Base-by-base conservation (phyloP, 2,113 vertebrate genomes). In the Fregetta grallaria region DNA sequence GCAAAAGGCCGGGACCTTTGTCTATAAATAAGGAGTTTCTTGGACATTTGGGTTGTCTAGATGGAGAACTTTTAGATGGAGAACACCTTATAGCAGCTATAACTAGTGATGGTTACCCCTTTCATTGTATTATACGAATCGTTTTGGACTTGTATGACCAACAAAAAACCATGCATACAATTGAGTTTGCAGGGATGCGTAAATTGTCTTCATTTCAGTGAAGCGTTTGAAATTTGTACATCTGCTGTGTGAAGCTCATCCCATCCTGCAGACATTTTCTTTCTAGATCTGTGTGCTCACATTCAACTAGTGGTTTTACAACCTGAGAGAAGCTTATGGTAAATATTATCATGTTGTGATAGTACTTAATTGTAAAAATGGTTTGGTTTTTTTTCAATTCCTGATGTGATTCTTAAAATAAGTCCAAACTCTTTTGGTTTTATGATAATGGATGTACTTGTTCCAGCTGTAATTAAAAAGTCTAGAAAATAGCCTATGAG, bases 91-190 rank as follows among this genome's bases (percentile, higher is more conserved):
- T 2, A 65, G 45, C 55, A 45, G 45, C 45, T 45, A 7, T 27
- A 56, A 6, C 32, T 23, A 26, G 8, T 25, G 38, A 15, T 77
- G 42, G 13, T 81, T 56, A 50, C 16, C 16, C 16, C 14, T 52
- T 30, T 70, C 23, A 6, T 38, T 22, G 4, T 23, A 36, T 61
- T 23, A 13, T 4, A 7, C 5, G 6, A 47, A 30, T 61, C 7
- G 29, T 74, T 71, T 78, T 78, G n/a, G 42, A 19, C 10, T 72
- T 19, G 19, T 22, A 9, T 9, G 23, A 71, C 30, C 9, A 30
- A 49, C 40, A 8, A 17, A 65, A 19, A 38, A 3, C 4, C 15
- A 5, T 1, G 20, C 18, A 1, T 62, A 17, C 2, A 2, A 30
- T 3, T 29, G 36, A 61, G 10, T 59, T 87, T 90, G 3, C 20